Percentiles rank a stretch among this genome's conserved stretches.
phyloP scores from a whole-genome alignment of 23 tunicate species.

The Corella eumyota region DNA sequence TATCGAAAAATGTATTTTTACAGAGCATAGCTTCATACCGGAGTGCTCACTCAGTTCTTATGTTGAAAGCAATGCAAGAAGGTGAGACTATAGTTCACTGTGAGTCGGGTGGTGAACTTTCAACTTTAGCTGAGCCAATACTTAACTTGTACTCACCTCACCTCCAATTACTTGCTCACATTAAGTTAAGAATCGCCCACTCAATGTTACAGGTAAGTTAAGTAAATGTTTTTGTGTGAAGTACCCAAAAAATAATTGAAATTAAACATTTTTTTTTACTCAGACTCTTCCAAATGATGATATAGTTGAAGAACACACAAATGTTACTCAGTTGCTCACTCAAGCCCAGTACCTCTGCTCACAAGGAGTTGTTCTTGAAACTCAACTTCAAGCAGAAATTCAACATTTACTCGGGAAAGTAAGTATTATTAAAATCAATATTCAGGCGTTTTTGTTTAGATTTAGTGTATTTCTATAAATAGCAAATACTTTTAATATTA shows the following conservation, averaged over 20 bases:
- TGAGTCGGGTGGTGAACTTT: slow-evolving; percentile 27
- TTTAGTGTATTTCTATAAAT: too few species aligned
- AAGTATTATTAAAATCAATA: too few species aligned
- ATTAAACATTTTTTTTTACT: not conserved
- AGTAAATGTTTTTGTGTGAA: not conserved
- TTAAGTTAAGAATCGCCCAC: slow-evolving; percentile 66
- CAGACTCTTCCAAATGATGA: slow-evolving; percentile 9
- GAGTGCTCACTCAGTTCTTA: slow-evolving; percentile 54
- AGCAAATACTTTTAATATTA: too few species aligned
- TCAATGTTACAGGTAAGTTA: slow-evolving; percentile 30
- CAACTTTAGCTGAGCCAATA: slow-evolving; percentile 24
- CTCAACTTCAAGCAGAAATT: slow-evolving; percentile 57
- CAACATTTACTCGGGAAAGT: slow-evolving; percentile 63
- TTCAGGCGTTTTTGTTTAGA: too few species aligned
- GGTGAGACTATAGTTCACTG: slow-evolving; percentile 56
- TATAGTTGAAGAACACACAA: slow-evolving; percentile 22
- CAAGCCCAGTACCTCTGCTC: slow-evolving; percentile 56
- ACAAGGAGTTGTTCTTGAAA: slow-evolving; percentile 13
- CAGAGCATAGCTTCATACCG: slow-evolving; percentile 30
- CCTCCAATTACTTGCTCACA: slow-evolving; percentile 56
- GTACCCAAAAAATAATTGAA: not conserved
- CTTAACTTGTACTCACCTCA: slow-evolving; percentile 32
- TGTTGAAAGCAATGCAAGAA: slow-evolving; percentile 65
- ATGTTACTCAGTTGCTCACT: slow-evolving; percentile 25
- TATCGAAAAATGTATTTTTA: too few species aligned